Base-by-base conservation (phyloP, 30 jellyfish, hydroid and myxozoan genomes). In the Aurelia aurita region DNA sequence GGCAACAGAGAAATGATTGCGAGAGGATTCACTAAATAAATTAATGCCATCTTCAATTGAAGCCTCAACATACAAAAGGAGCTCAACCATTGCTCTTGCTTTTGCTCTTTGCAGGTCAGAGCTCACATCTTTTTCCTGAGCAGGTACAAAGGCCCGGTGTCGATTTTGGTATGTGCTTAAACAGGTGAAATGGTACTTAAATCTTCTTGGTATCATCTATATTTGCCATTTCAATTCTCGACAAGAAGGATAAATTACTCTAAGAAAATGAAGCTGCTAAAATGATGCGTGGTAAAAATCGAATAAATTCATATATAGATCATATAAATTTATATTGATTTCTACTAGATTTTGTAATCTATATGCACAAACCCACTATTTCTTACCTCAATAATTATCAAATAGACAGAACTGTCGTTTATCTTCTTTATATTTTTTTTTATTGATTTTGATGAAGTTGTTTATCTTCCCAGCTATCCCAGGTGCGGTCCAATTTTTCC, bases 11-110 rank as follows among this genome's bases (percentile, higher is more conserved):
- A 62, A 62, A 62, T 62, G 1, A 62, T 62, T 23, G 74, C 74
- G 10, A 43, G 39, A 9, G 46, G 74, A 62, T 62, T 4, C 74
- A 62, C 74, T n/a, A 32, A 67, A 67, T 67, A 32, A 26, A 67
- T 67, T 25, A 25, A 22, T 32, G 58, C 61, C 4, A 67, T 67
- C 58, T 67, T 67, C 79, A 67, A 67, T 2, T 25, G 79, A 27
- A 67, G 58, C 79, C 25, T 67, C 46, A 26, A 67, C 58, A 32
- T 22, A 67, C n/a, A 60, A 67, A 22, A 67, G 23, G 21, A 67
- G 58, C 79, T 67, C 79, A 23, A 67, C 79, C 57, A 67, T 25
- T 67, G 79, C 55, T 2, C 79, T 67, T 67, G 79, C 79, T 1
- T 67, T 67, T 67, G 79, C 79, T 67, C 79, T 67, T 67, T 67